These are phyloP conservation scores for Plagiodera versicolora DNA, from an alignment of 2,888 invertebrate species.

Conservation along the genomic window DNA sequence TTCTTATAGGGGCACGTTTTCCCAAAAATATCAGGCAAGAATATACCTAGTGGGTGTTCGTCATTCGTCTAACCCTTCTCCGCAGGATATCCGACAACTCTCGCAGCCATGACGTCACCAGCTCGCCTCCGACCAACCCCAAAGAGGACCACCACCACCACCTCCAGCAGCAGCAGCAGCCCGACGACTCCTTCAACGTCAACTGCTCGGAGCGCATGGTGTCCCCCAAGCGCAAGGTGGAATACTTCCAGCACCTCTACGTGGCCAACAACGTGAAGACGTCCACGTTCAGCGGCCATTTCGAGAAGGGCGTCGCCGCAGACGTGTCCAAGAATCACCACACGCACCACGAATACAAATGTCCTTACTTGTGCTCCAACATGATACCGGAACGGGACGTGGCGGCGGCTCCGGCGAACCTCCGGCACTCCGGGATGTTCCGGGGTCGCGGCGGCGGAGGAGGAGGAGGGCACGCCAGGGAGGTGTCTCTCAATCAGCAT, in stretches of 20 bases:
- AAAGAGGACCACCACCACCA: neutral
- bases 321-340: conserved; percentile 43
- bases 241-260: conserved; percentile 51
- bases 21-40: no score
- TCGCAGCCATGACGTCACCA: conserved; percentile 47
- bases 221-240: conserved; percentile 51
- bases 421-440: conserved; percentile 36
- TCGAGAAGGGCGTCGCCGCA: conserved; percentile 44
- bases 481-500: conserved; percentile 57
- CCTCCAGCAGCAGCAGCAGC: no score
- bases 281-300: conserved; percentile 50
- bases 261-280: conserved; percentile 54
- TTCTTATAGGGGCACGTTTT: no score
- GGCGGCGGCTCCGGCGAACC: conserved; percentile 38
- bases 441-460: conserved; percentile 33
- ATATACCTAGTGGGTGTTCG: no score
- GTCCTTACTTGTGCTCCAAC: conserved; percentile 46
- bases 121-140: conserved; percentile 29
- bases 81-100: conserved; percentile 58
- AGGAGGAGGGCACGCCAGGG: conserved; percentile 40
- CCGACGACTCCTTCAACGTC: neutral
- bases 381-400: conserved; percentile 62
- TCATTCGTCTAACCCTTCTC: neutral
- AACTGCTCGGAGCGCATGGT: conserved; percentile 48
- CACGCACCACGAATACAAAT: conserved; percentile 44